Conservation (phyloP, 2,797 vertebrate species). For the Peromyscus nudipes region DNA sequence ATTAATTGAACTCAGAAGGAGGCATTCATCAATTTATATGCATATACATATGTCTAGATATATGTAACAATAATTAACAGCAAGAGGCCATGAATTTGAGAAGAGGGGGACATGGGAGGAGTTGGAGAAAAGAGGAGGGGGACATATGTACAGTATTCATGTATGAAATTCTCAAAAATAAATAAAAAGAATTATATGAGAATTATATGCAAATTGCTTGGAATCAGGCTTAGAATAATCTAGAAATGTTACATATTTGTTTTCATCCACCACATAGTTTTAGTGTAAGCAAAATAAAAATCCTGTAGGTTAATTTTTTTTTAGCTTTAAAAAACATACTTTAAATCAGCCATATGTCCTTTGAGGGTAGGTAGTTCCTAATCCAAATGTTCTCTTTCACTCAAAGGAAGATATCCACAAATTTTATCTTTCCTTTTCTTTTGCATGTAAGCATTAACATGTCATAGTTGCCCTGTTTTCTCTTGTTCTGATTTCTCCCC, state of each 20-base stretch:
- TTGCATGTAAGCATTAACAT: neutral
- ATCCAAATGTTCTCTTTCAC: conserved; percentile 7
- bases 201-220: neutral
- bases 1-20: neutral
- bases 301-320: neutral
- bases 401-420: neutral
- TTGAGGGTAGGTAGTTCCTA: neutral
- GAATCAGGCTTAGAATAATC: neutral
- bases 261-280: conserved; percentile 35
- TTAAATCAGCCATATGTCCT: neutral
- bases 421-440: neutral
- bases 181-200: conserved; percentile 9
- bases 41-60: too few species aligned
- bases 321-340: conserved; percentile 36
- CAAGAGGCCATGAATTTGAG: neutral
- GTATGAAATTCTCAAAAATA: neutral
- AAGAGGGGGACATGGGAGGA: neutral
- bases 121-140: neutral
- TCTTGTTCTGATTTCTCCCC: neutral
- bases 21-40: neutral
- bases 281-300: conserved; percentile 39
- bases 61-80: neutral
- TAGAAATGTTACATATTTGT: neutral
- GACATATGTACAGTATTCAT: neutral
- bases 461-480: neutral